Base-by-base conservation (phyloP, 1,140 invertebrate species). In the Hycleus phaleratus region DNA sequence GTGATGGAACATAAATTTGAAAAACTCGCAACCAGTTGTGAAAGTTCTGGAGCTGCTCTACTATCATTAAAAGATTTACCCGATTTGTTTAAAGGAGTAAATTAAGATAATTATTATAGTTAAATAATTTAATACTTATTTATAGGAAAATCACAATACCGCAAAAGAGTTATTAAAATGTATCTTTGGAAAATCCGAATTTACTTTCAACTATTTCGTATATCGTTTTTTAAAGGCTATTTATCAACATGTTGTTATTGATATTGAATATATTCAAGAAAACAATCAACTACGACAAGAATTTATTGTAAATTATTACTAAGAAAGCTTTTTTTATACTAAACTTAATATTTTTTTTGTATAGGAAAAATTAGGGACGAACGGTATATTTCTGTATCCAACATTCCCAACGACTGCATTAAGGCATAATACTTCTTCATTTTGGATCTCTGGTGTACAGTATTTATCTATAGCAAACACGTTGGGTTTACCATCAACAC, bases 321-420 rank as follows among this genome's bases (percentile, higher is more conserved):
- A 25, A 50, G 26, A 0, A 58, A 45, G 1, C 45, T 61, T 38
- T 62, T 60, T 60, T 53, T 45, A 58, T 49, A 48, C 53, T 40
- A 56, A 32, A 24, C 44, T 53, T 11, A 47, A 26, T 38, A n/a
- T 59, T 46, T 60, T 38, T 18, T 25, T 53, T 46, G 50, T 69
- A 56, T 56, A 88, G 82, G 78, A 85, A 62, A 69, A 91, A 32
- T 76, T 94, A 53, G 81, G 84, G 47, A 80, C 86, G 50, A 83
- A 94, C 68, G 90, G 85, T 7, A 83, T 96, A 12, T 78, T 94
- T 45, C 75, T 95, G 5, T 91, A 86, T 71, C 93, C 92, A 9
- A 82, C 88, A 10, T 92, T 88, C 68, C 82, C 86, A 7, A 59
- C 52, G 9, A n/a, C 64, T 12, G 66, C 68, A 0, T 54, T 60